These are phyloP conservation scores for Trichechus manatus DNA, from an alignment of 2,113 vertebrate species.

Conservation along the genomic window DNA sequence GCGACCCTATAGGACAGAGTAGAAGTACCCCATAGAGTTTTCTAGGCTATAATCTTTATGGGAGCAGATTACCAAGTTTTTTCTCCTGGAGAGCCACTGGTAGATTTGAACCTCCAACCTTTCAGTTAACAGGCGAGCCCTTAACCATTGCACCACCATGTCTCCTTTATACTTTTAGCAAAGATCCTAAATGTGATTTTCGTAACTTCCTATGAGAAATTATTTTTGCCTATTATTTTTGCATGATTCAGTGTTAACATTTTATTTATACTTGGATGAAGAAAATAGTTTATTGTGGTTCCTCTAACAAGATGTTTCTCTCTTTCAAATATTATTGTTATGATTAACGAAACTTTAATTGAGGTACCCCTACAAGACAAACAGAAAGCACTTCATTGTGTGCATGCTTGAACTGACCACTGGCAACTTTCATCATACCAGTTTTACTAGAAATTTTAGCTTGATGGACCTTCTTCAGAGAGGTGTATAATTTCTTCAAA, in stretches of 20 bases:
- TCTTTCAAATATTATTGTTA: slow-evolving; percentile 11
- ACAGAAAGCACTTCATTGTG: background rate
- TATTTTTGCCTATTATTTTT: slow-evolving; percentile 20
- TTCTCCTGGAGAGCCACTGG: background rate
- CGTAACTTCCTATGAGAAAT: slow-evolving; percentile 12
- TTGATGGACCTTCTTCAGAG: background rate
- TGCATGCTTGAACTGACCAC: background rate
- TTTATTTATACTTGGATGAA: slow-evolving; percentile 12
- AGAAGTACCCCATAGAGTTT: too few relatives aligned
- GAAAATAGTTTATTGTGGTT: background rate
- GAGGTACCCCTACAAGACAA: background rate
- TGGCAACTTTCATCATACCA: background rate
- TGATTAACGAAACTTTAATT: background rate
- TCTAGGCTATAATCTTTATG: background rate
- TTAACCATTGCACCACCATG: background rate
- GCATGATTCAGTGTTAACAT: slow-evolving; percentile 20
- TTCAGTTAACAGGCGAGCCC: background rate
- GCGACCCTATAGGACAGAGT: background rate
- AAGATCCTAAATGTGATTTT: background rate
- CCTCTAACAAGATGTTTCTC: background rate
- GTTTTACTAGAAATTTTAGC: slow-evolving; percentile 9
- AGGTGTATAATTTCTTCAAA: background rate
- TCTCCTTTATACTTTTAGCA: background rate
- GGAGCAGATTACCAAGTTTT: background rate
- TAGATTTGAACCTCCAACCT: background rate